Base-by-base conservation (phyloP, 2,797 vertebrate genomes). In the Galaxias olidus region DNA sequence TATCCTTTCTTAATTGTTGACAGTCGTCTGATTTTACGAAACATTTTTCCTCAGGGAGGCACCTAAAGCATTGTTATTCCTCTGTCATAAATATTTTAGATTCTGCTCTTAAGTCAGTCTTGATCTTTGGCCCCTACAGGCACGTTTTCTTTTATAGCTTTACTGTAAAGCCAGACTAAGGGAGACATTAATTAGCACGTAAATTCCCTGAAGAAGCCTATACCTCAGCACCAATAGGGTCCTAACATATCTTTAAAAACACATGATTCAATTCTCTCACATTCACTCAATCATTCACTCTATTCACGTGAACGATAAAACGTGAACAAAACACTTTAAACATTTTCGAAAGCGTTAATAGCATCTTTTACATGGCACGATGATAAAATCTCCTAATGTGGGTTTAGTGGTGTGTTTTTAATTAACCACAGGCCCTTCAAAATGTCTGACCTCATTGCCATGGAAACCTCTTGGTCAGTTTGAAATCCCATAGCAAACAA, bases 1-100 rank as follows among this genome's bases (percentile, higher is more conserved):
- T 60, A 68, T 69, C 68, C 56, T 45, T 57, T 62, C 53, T 52
- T 45, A 59, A 64, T 44, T 72, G 64, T 63, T 18, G 47, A 50
- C 40, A 62, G 42, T 59, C 40, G 8, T 56, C 44, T 61, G 55
- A 46, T 45, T 44, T 56, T 47, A 49, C 59, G n/a, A 30, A 3
- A 3, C 30, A 30, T 30, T 30, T 30, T 30, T 6, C 30, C 30
- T 3, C 30, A 30, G 2, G 30, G 30, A 30, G 30, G 30, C 30
- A 30, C 30, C 30, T 30, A 30, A 30, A 30, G 30, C 30, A 30
- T 30, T 30, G 30, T 30, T 30, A 3, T 30, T 30, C 30, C 19
- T 13, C 20, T 18, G 19, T 49, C 18, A 62, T 61, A 41, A 49
- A 62, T 43, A 46, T 10, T 42, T 20, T 13, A 55, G 51, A 42